A percentile compares a stretch with the other conserved stretches of the same genome.
phyloP scores from a whole-genome alignment of 64 coral and sea anemone genomes.

The Actinia equina region DNA sequence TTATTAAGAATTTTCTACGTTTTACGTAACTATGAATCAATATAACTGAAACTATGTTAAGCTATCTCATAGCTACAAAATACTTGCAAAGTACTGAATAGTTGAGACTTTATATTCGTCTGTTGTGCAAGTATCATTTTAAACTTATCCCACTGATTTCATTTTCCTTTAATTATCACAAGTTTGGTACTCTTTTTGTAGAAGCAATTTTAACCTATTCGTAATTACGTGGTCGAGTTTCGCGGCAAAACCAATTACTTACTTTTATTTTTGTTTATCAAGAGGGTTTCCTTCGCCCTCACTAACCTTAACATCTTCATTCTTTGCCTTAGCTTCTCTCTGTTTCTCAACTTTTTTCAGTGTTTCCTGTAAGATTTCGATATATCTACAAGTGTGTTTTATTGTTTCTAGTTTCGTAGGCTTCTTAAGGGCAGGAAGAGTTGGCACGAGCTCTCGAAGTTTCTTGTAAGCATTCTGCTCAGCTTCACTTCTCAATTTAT shows the following conservation, averaged over 20 bases:
- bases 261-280: not conserved
- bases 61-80: too few species aligned
- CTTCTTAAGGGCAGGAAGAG: constrained; percentile 47
- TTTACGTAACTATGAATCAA: too few species aligned
- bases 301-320: not conserved
- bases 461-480: constrained; percentile 84
- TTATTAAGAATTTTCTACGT: too few species aligned
- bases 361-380: constrained; percentile 55
- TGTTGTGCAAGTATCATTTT: too few species aligned
- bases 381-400: constrained; percentile 63
- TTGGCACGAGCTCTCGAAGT: constrained; percentile 62
- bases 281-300: not conserved
- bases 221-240: too few species aligned
- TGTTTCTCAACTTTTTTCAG: constrained; percentile 14
- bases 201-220: not conserved
- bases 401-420: constrained; percentile 81
- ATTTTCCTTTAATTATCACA: too few species aligned
- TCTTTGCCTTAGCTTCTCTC: not conserved
- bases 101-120: too few species aligned
- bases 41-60: too few species aligned
- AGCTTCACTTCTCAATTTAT: constrained; percentile 72
- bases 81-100: too few species aligned
- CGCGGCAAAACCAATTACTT: not conserved
- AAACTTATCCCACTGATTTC: too few species aligned
- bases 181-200: too few species aligned